Base-by-base conservation (phyloP, 2,797 vertebrate genomes). In the Lindbergichthys nudifrons region DNA sequence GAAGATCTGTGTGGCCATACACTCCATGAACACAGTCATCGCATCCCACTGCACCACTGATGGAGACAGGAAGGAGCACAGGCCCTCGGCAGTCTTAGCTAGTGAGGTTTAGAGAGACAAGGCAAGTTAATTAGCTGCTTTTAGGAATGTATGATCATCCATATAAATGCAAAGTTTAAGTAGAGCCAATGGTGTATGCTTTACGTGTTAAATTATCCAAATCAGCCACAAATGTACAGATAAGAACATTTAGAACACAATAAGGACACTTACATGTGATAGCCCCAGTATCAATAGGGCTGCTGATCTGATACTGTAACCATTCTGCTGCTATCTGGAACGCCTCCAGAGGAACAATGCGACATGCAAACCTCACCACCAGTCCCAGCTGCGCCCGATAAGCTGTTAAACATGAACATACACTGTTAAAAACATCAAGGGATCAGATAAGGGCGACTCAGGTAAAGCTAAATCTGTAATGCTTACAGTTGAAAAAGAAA, bases 31-130 rank as follows among this genome's bases (percentile, higher is more conserved):
- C 88, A 97, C 95, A 0, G 97, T 98, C 96, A 98, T 95, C 51
- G 98, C 98, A 23, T 99, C 98, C 98, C 98, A 99, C 72, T 99
- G 96, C 59, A 97, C 93, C 68, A 95, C 97, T 19, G 96, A 96
- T 3, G 96, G 96, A 7, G 96, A 99, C 76, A 96, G 94, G 66
- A 96, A 92, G 77, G 96, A 95, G 88, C 96, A 98, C 74, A 96
- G 87, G 19, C 96, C 95, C 85, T 97, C 96, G 0, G 93, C 92
- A 18, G 93, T 88, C 87, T 94, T 96, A 53, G 94, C 95, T 96
- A 72, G 39, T 52, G 26, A 58, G 4, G 45, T 6, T 30, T 19
- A 80, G 45, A 61, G 10, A 42, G 14, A 71, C 2, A 66, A 12
- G 15, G 9, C 0, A 53, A 11, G 36, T 23, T 54, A 4, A 74